Percentiles rank a stretch among this genome's conserved stretches.
Evolutionary conservation across 2,113 vertebrate genomes (phyloP).

Genomic region (Isurus oxyrinchus): DNA sequence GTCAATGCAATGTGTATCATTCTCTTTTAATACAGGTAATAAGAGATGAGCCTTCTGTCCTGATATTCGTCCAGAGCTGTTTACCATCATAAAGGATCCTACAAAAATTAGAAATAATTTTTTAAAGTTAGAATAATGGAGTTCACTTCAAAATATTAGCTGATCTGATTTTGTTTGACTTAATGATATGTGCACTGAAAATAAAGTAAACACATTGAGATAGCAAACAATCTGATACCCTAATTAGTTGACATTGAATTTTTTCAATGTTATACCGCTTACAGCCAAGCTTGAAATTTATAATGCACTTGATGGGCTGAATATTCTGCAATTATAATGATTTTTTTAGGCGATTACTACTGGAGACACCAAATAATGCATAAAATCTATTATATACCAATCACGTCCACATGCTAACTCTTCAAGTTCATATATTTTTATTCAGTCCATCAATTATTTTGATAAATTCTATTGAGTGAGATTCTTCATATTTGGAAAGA

Average conservation of each 20-base stretch:
- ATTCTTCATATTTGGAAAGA: neutral
- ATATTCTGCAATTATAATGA: neutral
- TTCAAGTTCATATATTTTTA: neutral
- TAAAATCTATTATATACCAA: neutral
- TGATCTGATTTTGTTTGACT: neutral
- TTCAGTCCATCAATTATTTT: neutral
- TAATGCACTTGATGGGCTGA: neutral
- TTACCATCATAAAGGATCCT: constrained; percentile 98
- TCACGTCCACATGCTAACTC: neutral
- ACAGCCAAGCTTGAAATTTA: neutral
- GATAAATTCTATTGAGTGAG: neutral
- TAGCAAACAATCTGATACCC: neutral
- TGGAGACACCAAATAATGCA: neutral
- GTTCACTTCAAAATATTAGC: neutral
- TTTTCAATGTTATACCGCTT: neutral
- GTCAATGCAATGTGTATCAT: constrained; percentile 93
- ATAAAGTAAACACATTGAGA: neutral
- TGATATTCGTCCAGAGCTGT: constrained; percentile 82
- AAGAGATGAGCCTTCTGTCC: constrained; percentile 92
- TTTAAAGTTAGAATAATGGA: neutral
- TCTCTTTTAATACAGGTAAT: constrained; percentile 85
- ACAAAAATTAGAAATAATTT: neutral
- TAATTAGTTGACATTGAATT: neutral
- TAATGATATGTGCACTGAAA: neutral
- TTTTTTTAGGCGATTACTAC: neutral